These are phyloP conservation scores for Meta bourneti DNA, from an alignment of 2,888 invertebrate genomes.

Conservation along the genomic window DNA sequence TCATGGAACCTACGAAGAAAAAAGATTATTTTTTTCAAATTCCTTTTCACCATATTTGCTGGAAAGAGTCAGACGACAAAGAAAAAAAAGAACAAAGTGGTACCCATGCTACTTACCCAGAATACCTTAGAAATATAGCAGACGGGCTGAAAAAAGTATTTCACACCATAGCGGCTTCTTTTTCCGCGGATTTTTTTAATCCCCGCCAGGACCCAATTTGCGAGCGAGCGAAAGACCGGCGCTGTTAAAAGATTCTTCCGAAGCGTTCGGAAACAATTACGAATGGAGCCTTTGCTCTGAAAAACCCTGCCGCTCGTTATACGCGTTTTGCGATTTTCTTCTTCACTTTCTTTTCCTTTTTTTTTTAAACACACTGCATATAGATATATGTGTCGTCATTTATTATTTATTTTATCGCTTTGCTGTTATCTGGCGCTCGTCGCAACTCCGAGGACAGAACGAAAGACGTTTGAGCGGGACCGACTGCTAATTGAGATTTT, in stretches of 20 bases:
- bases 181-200: not conserved
- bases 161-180: not conserved
- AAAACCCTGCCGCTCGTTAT: slow-evolving; percentile 68
- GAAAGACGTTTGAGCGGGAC: slow-evolving; percentile 18
- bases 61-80: not conserved
- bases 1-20: not conserved
- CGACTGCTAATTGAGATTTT: not conserved
- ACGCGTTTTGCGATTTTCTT: slow-evolving; percentile 59
- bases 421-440: slow-evolving; percentile 65
- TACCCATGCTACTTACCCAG: too few species aligned
- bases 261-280: slow-evolving; percentile 75
- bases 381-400: slow-evolving; percentile 56
- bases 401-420: slow-evolving; percentile 74
- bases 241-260: slow-evolving; percentile 56
- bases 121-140: not conserved
- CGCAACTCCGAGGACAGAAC: slow-evolving; percentile 32
- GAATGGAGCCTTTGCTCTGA: slow-evolving; percentile 19
- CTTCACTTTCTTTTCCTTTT: slow-evolving; percentile 10
- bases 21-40: not conserved
- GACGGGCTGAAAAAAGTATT: not conserved
- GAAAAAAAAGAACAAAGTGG: not conserved
- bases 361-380: not conserved
- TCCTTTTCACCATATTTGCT: not conserved
- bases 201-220: slow-evolving; percentile 27
- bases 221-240: slow-evolving; percentile 2